Evolutionary conservation across 2,888 invertebrate species (phyloP).

Genomic region (Pristionchus mayeri): DNA sequence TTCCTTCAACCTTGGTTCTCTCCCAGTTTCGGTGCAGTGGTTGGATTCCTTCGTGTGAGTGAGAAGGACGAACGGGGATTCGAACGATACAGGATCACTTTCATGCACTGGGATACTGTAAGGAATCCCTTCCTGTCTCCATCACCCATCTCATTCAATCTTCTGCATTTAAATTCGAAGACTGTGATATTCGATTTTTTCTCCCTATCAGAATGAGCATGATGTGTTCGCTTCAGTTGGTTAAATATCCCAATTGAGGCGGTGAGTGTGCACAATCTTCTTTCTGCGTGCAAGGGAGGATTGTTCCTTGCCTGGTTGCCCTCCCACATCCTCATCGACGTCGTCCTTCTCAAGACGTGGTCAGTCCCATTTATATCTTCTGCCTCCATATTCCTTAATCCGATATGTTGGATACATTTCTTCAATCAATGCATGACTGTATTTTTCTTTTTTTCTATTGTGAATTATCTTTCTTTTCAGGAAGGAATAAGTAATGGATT

Average conservation of each 20-base stretch:
- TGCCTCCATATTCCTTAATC: no score
- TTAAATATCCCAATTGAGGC: neutral
- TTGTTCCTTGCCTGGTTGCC: neutral
- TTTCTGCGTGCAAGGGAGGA: neutral
- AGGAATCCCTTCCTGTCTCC: neutral
- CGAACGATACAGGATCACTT: neutral
- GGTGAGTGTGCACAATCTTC: neutral
- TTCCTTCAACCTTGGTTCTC: no score
- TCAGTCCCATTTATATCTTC: neutral
- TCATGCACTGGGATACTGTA: constrained; percentile 9
- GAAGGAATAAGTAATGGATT: neutral
- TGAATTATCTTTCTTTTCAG: neutral
- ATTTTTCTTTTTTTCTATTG: neutral
- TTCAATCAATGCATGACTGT: neutral
- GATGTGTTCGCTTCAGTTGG: no score
- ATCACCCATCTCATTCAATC: no score
- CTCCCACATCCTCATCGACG: neutral
- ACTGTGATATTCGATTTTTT: no score
- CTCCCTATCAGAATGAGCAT: no score
- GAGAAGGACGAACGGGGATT: neutral
- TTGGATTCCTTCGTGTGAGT: neutral
- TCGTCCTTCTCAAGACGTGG: neutral
- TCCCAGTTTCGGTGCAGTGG: neutral
- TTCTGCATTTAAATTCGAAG: no score
- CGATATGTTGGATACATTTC: no score